Conservation (phyloP, 2,888 invertebrate genomes). For the Artemia sinica region DNA sequence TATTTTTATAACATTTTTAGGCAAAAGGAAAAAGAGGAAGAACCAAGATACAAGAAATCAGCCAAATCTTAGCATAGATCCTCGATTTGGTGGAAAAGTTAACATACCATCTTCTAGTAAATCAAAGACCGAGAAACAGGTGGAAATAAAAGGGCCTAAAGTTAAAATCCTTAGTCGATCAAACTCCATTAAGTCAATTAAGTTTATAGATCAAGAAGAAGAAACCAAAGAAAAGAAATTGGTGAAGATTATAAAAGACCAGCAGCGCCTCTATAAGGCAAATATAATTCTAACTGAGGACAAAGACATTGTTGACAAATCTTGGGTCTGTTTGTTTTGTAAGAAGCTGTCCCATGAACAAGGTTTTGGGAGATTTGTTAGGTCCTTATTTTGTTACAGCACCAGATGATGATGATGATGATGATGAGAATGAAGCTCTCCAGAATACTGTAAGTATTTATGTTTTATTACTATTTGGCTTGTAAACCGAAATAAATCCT, state of each 20-base stretch:
- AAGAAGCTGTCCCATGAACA: background rate
- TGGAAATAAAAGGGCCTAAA: background rate
- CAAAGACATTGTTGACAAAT: background rate
- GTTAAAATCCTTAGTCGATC: background rate
- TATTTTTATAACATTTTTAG: no score
- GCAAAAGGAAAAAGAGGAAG: no score
- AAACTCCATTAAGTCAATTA: background rate
- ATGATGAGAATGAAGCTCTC: background rate
- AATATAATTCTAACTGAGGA: background rate
- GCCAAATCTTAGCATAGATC: conserved; percentile 1
- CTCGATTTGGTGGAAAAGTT: background rate
- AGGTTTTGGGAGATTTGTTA: background rate
- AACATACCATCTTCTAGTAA: background rate
- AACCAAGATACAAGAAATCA: no score
- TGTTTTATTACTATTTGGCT: no score
- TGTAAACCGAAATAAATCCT: no score
- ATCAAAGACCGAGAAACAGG: background rate
- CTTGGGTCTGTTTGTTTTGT: background rate
- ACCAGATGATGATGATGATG: background rate
- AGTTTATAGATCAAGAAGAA: conserved; percentile 8
- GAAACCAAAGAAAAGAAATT: background rate
- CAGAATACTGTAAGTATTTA: background rate
- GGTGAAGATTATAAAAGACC: background rate
- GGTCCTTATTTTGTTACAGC: background rate
- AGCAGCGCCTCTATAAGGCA: background rate